A percentile compares a stretch with the other conserved stretches of the same genome.
phyloP scores from a whole-genome alignment of 2,113 vertebrate genomes.

The Arenaria interpres region DNA sequence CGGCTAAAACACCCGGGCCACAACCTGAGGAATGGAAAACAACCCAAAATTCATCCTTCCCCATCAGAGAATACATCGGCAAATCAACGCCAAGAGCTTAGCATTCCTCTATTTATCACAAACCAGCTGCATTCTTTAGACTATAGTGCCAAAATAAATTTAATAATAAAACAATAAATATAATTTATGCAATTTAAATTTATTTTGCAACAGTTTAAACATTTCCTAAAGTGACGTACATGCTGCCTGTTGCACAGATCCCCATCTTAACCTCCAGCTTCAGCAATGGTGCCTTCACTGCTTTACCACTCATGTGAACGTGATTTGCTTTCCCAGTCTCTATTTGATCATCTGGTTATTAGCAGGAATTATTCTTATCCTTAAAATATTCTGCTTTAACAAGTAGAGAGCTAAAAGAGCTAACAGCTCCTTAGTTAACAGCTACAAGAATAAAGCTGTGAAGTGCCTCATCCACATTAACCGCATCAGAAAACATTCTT shows the following conservation, averaged over 20 bases:
- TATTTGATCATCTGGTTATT: not conserved
- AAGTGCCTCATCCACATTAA: not conserved
- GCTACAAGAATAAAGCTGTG: not conserved
- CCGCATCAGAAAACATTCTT: not conserved
- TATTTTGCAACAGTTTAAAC: not conserved
- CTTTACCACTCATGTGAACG: not conserved
- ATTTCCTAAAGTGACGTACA: rapidly evolving
- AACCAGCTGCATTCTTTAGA: not conserved
- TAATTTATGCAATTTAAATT: not conserved
- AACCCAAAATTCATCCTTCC: not conserved
- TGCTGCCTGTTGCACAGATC: not conserved
- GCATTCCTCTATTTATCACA: not conserved
- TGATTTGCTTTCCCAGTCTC: not conserved
- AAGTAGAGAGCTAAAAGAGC: not conserved
- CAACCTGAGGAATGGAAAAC: constrained; percentile 76
- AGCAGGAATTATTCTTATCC: not conserved
- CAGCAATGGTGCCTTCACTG: not conserved
- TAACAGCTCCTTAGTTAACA: not conserved
- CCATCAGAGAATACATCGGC: not conserved
- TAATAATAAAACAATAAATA: not conserved
- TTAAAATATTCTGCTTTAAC: not conserved
- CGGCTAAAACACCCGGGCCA: constrained; percentile 87
- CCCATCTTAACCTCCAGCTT: not conserved
- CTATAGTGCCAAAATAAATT: not conserved
- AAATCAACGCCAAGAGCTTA: not conserved